phyloP scores from a whole-genome alignment of 2,888 invertebrate species.

The Philopedon plagiatum region DNA sequence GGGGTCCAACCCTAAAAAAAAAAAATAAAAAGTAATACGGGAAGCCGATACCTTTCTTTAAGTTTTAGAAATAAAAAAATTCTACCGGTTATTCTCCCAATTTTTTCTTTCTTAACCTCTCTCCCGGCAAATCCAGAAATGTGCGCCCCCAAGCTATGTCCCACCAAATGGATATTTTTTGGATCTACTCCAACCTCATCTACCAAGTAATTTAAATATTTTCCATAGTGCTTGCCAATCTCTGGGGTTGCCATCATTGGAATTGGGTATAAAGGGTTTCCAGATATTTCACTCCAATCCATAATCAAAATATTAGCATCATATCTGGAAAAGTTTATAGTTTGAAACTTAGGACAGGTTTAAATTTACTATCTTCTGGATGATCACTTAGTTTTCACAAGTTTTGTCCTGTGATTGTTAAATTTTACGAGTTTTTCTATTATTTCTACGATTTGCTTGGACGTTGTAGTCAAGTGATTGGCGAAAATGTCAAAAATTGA shows the following conservation, averaged over 20 bases:
- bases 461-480: too few species aligned
- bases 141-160: constrained; percentile 76
- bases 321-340: constrained; percentile 52
- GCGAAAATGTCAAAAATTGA: too few species aligned
- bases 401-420: too few species aligned
- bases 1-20: constrained; percentile 71
- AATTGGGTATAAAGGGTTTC: constrained; percentile 61
- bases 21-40: not conserved
- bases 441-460: too few species aligned
- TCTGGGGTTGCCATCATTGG: constrained; percentile 66
- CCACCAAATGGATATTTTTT: constrained; percentile 74
- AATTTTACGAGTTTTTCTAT: too few species aligned
- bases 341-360: too few species aligned
- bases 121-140: constrained; percentile 68
- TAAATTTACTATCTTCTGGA: too few species aligned
- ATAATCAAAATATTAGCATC: constrained; percentile 70
- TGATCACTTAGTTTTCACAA: too few species aligned
- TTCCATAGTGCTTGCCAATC: constrained; percentile 71
- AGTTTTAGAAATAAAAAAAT: too few species aligned
- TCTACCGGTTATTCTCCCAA: constrained; percentile 73
- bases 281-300: constrained; percentile 53
- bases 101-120: constrained; percentile 68
- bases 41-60: too few species aligned
- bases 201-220: constrained; percentile 67
- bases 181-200: constrained; percentile 62